These are phyloP conservation scores for Nipponia nippon DNA, from an alignment of 2,113 vertebrate genomes.

Conservation along the genomic window DNA sequence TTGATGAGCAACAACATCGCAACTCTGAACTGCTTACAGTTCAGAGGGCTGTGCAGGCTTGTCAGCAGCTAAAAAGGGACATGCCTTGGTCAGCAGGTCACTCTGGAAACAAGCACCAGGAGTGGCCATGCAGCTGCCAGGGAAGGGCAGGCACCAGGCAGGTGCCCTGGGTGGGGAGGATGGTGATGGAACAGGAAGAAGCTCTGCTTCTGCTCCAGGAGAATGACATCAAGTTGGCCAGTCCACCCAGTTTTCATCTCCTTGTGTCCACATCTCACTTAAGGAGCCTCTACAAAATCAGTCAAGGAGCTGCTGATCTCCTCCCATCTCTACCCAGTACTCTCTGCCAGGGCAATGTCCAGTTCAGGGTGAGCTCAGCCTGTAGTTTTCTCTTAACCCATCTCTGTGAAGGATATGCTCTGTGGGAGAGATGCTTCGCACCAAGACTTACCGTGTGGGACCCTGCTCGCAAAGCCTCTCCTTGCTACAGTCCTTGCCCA, in stretches of 20 bases:
- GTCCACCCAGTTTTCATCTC: background rate
- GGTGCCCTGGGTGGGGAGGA: background rate
- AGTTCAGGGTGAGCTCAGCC: background rate
- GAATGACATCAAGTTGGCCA: background rate
- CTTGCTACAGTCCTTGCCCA: background rate
- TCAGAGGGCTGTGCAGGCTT: background rate
- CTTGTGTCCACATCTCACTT: background rate
- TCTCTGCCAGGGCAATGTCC: background rate
- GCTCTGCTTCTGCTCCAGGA: background rate
- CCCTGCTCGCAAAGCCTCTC: background rate
- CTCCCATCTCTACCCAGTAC: background rate
- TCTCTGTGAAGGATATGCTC: background rate
- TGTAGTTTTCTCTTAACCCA: background rate
- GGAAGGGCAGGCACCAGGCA: background rate
- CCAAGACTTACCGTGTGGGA: background rate
- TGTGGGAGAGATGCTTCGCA: background rate
- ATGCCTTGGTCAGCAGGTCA: background rate
- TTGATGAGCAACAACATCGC: background rate
- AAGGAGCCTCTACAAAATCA: background rate
- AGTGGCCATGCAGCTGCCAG: background rate
- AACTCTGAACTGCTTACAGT: background rate
- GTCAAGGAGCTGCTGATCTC: background rate
- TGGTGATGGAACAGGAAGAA: background rate
- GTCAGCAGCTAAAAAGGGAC: background rate
- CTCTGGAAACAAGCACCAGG: background rate